Conservation (phyloP, 2,113 vertebrate genomes). For the Malaclemys terrapin region DNA sequence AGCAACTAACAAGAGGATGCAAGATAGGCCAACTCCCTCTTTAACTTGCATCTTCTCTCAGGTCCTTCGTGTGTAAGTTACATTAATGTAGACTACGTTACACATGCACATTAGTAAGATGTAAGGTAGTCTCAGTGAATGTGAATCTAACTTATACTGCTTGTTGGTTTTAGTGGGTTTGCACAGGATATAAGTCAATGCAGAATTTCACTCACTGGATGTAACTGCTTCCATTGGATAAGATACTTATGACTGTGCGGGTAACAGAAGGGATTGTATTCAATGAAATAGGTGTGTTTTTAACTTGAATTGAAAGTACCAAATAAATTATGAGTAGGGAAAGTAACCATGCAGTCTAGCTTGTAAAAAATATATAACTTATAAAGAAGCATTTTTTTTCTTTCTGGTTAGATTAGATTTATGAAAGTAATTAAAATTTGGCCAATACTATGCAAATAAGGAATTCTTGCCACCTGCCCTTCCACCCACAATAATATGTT, state of each 20-base stretch:
- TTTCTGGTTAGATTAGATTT: slow-evolving; percentile 8
- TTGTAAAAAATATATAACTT: not conserved
- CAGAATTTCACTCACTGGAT: not conserved
- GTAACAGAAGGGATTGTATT: not conserved
- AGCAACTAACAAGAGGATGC: not conserved
- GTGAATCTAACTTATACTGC: not conserved
- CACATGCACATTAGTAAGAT: not conserved
- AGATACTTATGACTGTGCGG: not conserved
- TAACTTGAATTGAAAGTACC: not conserved
- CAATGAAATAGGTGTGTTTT: not conserved
- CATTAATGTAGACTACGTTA: not conserved
- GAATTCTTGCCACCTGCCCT: slow-evolving; percentile 22
- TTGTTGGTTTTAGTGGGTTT: not conserved
- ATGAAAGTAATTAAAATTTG: slow-evolving; percentile 34
- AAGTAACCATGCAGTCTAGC: not conserved
- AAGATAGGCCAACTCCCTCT: not conserved
- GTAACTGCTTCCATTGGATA: not conserved
- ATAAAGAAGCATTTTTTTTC: not conserved
- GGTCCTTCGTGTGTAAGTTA: not conserved
- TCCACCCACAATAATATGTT: slow-evolving; percentile 34
- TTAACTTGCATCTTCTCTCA: not conserved
- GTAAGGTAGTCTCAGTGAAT: not conserved
- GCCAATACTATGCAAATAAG: slow-evolving; percentile 24
- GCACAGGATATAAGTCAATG: not conserved
- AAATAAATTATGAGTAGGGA: not conserved